Conservation (phyloP, 2,797 vertebrate genomes). For the Chromobotia macracanthus region DNA sequence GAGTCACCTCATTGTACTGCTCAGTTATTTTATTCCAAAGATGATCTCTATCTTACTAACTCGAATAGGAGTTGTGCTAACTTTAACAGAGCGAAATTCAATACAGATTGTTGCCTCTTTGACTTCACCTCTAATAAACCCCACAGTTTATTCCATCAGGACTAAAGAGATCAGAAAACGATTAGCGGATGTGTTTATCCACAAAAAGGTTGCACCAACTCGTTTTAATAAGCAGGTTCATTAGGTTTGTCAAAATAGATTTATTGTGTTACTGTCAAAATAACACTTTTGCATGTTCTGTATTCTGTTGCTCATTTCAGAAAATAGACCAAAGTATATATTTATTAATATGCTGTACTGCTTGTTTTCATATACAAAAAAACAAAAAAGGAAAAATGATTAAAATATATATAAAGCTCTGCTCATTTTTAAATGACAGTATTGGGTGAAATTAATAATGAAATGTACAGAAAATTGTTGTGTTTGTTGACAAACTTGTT, state of each 20-base stretch:
- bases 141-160: constrained; percentile 48
- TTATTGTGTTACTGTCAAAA: background rate
- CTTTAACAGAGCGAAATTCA: constrained; percentile 48
- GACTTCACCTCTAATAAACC: constrained; percentile 50
- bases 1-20: constrained; percentile 48
- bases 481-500: too few species aligned
- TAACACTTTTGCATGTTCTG: background rate
- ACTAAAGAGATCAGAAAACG: constrained; percentile 50
- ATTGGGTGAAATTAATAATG: too few species aligned
- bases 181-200: background rate
- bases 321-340: background rate
- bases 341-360: background rate
- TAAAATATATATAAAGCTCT: too few species aligned
- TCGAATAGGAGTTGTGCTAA: constrained; percentile 48
- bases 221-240: too few species aligned
- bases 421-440: too few species aligned
- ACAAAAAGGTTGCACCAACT: background rate
- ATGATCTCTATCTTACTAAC: constrained; percentile 43
- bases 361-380: too few species aligned
- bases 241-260: too few species aligned
- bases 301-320: too few species aligned
- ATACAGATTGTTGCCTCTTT: constrained; percentile 30
- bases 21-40: constrained; percentile 42
- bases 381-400: too few species aligned
- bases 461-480: too few species aligned